Conservation (phyloP, 2,888 invertebrate genomes). For the Aphrophora alni region DNA sequence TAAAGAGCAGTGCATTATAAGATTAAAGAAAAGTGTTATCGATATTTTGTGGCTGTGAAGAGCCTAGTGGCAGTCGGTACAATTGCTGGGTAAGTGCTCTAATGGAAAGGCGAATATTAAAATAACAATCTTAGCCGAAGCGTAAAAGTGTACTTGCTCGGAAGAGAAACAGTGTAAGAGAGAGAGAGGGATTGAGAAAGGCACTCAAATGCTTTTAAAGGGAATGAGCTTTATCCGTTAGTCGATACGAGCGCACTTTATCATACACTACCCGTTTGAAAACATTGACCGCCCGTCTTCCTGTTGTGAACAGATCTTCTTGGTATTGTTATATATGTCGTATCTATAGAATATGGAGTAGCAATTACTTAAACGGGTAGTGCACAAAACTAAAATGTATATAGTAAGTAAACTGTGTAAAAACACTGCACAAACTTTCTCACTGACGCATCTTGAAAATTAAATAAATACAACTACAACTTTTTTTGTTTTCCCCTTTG, state of each 20-base stretch:
- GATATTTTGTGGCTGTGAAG: not conserved
- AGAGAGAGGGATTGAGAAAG: slow-evolving; percentile 40
- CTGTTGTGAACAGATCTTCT: too few relatives aligned
- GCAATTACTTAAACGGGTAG: too few relatives aligned
- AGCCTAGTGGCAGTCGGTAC: not conserved
- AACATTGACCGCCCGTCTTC: not conserved
- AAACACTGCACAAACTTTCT: too few relatives aligned
- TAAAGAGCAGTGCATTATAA: not conserved
- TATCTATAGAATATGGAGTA: too few relatives aligned
- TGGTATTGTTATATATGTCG: too few relatives aligned
- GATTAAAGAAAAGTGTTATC: slow-evolving; percentile 9
- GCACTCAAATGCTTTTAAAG: slow-evolving; percentile 43
- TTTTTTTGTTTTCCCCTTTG: too few relatives aligned
- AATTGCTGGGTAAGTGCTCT: not conserved
- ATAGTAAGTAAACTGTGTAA: too few relatives aligned
- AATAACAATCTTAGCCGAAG: slow-evolving; percentile 2
- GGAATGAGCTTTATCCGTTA: slow-evolving; percentile 42
- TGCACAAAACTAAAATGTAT: too few relatives aligned
- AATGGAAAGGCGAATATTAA: slow-evolving; percentile 6
- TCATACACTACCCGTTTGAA: slow-evolving; percentile 3
- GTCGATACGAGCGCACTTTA: slow-evolving; percentile 26
- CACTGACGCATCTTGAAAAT: too few relatives aligned
- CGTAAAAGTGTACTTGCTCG: slow-evolving; percentile 3
- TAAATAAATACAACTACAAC: too few relatives aligned
- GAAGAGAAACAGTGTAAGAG: slow-evolving; percentile 40